Percentiles rank a stretch among this genome's conserved stretches.
phyloP scores from a whole-genome alignment of 2,113 vertebrate genomes.

The Rhinolophus ferrumequinum region DNA sequence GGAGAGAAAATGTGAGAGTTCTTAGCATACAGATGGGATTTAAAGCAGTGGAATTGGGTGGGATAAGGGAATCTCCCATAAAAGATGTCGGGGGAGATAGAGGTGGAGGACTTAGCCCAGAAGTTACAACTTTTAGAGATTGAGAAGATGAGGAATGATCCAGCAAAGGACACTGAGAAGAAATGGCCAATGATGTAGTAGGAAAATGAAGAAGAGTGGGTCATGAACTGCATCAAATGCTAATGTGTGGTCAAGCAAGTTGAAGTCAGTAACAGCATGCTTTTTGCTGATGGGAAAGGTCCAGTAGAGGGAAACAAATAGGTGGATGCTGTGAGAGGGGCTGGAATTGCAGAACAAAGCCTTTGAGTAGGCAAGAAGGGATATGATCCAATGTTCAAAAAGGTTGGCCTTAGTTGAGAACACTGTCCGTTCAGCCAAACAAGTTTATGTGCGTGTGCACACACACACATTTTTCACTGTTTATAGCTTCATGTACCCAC shows the following conservation, averaged over 20 bases:
- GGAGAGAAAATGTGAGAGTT: constrained; percentile 5
- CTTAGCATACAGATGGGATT: constrained; percentile 1
- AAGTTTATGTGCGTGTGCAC: neutral
- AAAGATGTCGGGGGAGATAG: neutral
- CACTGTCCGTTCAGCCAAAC: neutral
- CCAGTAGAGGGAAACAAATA: neutral
- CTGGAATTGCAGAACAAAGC: neutral
- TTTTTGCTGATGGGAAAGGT: constrained; percentile 10
- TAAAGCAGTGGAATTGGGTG: neutral
- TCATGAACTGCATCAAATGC: neutral
- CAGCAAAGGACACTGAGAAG: neutral
- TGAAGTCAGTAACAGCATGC: neutral
- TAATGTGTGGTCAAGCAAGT: neutral
- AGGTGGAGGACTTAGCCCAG: neutral
- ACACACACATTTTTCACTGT: neutral
- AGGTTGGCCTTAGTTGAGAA: neutral
- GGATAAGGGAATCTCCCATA: neutral
- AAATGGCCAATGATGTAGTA: neutral
- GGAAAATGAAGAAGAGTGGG: neutral
- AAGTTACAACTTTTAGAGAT: neutral
- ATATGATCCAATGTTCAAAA: neutral
- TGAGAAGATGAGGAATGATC: neutral
- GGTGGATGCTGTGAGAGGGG: neutral
- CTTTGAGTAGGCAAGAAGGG: neutral
- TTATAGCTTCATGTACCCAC: neutral